These are phyloP conservation scores for Melanotaenia trifasciata DNA, from an alignment of 2,797 vertebrate genomes.

Conservation along the genomic window DNA sequence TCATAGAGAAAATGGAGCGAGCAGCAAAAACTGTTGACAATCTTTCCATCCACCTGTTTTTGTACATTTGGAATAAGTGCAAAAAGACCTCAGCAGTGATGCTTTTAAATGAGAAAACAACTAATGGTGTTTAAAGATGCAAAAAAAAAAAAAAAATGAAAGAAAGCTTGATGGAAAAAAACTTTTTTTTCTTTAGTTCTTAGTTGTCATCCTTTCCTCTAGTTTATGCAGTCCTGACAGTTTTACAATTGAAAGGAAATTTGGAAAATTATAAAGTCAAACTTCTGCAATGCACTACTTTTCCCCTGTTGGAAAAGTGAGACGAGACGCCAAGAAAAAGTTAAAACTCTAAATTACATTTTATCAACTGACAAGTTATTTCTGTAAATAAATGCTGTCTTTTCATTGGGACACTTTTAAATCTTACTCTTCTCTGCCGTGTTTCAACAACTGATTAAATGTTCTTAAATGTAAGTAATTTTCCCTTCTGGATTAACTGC, in stretches of 20 bases:
- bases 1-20: background rate
- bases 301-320: background rate
- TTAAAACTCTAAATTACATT: background rate
- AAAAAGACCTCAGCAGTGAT: background rate
- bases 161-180: background rate
- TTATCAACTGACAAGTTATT: background rate
- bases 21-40: background rate
- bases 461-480: background rate
- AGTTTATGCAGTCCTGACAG: background rate
- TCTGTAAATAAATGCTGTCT: background rate
- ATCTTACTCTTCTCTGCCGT: background rate
- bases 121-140: background rate
- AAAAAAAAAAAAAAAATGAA: background rate
- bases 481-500: background rate
- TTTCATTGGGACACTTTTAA: background rate
- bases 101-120: background rate
- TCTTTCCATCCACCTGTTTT: constrained; percentile 17
- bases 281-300: background rate
- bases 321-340: background rate
- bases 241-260: constrained; percentile 1
- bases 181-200: background rate
- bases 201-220: background rate
- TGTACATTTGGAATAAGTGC: background rate
- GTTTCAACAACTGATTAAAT: background rate
- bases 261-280: constrained; percentile 1